phyloP scores from a whole-genome alignment of 2,797 vertebrate genomes.

The Tarsius wallacei region DNA sequence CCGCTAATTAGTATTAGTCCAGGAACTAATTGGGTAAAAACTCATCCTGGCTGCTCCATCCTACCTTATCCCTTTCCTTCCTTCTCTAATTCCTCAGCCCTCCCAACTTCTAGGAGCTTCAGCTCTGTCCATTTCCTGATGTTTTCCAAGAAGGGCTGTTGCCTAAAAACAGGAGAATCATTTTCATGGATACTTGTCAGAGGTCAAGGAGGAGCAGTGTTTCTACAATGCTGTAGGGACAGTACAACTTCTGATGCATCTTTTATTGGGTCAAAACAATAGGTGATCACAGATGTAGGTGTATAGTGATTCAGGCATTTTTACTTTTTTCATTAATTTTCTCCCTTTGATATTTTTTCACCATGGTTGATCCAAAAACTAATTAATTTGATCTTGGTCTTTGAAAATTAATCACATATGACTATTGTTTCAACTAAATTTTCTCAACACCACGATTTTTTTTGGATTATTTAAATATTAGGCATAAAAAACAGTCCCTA shows the following conservation, averaged over 20 bases:
- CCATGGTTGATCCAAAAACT: background rate
- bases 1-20: background rate
- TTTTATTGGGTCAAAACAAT: conserved; percentile 39
- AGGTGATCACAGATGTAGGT: background rate
- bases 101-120: background rate
- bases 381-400: conserved; percentile 19
- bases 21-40: background rate
- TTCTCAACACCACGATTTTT: background rate
- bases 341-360: conserved; percentile 34
- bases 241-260: background rate
- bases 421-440: conserved; percentile 42
- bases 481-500: background rate
- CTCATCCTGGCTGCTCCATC: background rate
- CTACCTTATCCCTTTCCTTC: background rate
- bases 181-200: background rate
- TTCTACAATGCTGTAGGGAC: background rate
- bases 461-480: conserved; percentile 35
- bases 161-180: background rate
- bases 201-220: background rate
- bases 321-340: conserved; percentile 25
- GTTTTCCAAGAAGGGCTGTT: background rate
- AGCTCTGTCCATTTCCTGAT: conserved; percentile 18
- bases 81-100: background rate
- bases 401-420: conserved; percentile 12
- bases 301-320: background rate